A percentile compares a stretch with the other conserved stretches of the same genome.
These are phyloP conservation scores for Coleophora deauratella DNA, from an alignment of 2,888 invertebrate species.

Conservation along the genomic window DNA sequence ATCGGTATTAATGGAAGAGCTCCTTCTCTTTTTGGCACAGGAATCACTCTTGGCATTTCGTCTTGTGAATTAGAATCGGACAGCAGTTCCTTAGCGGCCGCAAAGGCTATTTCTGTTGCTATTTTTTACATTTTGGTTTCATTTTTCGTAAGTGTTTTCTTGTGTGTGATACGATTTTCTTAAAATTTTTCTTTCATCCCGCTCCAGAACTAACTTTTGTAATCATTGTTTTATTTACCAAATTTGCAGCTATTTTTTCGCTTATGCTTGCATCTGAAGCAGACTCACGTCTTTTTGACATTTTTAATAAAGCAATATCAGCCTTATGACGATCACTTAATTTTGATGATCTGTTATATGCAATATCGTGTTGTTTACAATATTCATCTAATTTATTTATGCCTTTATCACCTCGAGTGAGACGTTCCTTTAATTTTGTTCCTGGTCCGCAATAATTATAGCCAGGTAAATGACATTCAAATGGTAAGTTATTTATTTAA, in stretches of 20 bases:
- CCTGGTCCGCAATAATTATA: conserved; percentile 20
- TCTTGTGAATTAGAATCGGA: conserved; percentile 16
- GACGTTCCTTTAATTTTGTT: conserved; percentile 15
- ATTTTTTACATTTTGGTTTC: conserved; percentile 14
- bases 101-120: conserved; percentile 13
- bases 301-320: conserved; percentile 18
- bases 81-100: conserved; percentile 12
- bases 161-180: conserved; percentile 8
- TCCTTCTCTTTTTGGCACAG: conserved; percentile 34
- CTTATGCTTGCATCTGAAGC: conserved; percentile 4
- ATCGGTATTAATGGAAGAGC: conserved; percentile 32
- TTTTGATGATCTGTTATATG: conserved; percentile 10
- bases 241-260: conserved; percentile 6
- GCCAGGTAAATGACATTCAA: conserved; percentile 13
- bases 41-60: conserved; percentile 25
- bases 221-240: conserved; percentile 10
- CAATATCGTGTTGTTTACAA: conserved; percentile 17
- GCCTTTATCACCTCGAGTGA: conserved; percentile 24
- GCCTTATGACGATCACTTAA: conserved; percentile 26
- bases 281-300: too few relatives aligned
- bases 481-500: not conserved
- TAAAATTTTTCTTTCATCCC: conserved; percentile 11
- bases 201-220: conserved; percentile 6
- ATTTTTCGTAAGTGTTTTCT: conserved; percentile 11
- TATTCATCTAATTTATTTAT: conserved; percentile 17